A percentile compares a stretch with the other conserved stretches of the same genome.
phyloP scores from a whole-genome alignment of 2,113 vertebrate species.

The Solea senegalensis region DNA sequence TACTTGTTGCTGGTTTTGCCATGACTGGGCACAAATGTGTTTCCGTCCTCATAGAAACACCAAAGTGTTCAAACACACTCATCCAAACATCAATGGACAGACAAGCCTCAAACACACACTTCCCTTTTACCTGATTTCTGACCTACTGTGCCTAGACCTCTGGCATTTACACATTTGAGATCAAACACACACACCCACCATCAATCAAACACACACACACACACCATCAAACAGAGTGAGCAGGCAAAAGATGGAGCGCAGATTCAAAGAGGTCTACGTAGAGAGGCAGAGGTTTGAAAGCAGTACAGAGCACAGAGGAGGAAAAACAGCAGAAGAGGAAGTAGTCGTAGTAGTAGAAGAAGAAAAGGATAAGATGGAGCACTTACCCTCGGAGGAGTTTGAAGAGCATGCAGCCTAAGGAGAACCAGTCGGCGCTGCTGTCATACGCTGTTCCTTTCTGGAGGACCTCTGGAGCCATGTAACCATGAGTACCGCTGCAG shows the following conservation, averaged over 20 bases:
- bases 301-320: not conserved
- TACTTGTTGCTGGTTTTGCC: too few species aligned
- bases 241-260: conserved; percentile 18
- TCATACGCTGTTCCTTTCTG: conserved; percentile 98
- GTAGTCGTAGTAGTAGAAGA: not conserved
- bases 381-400: conserved; percentile 96
- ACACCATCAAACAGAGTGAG: conserved; percentile 28
- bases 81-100: conserved; percentile 64
- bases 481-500: conserved; percentile 93
- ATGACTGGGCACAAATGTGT: too few species aligned
- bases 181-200: conserved; percentile 70
- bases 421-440: conserved; percentile 99
- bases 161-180: conserved; percentile 80
- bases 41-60: not conserved
- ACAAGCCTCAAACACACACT: conserved; percentile 29
- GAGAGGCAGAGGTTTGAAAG: conserved; percentile 25
- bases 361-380: not conserved
- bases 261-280: conserved; percentile 39
- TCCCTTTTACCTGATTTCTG: conserved; percentile 51
- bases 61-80: conserved; percentile 56
- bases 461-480: conserved; percentile 98
- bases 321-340: not conserved
- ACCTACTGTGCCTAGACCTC: conserved; percentile 70
- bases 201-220: conserved; percentile 52
- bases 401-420: conserved; percentile 98